These are phyloP conservation scores for Equus przewalskii DNA, from an alignment of 2,113 vertebrate species.

Conservation along the genomic window DNA sequence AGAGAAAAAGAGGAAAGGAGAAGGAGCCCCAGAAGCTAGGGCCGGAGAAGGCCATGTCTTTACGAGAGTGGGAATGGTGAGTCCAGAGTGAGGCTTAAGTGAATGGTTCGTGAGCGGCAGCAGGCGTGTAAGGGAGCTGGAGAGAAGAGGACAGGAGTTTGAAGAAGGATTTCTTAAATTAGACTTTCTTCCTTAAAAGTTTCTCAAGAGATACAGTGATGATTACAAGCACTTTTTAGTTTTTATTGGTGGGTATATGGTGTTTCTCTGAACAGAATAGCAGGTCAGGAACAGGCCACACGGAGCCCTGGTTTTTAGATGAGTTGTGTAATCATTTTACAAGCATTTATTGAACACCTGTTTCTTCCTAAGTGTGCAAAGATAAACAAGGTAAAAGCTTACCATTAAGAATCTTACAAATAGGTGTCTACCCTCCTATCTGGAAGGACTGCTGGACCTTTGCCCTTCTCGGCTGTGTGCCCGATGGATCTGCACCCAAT, in stretches of 20 bases:
- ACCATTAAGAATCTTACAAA: not conserved
- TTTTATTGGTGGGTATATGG: not conserved
- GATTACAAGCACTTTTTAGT: not conserved
- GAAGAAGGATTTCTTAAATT: not conserved
- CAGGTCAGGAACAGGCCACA: not conserved
- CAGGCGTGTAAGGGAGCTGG: not conserved
- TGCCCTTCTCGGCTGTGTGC: not conserved
- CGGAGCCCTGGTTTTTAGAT: not conserved
- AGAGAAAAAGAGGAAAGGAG: not conserved
- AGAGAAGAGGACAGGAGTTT: not conserved
- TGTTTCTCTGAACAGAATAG: not conserved
- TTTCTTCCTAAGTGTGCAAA: constrained; percentile 28
- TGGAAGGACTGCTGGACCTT: constrained; percentile 41
- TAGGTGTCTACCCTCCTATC: constrained; percentile 15
- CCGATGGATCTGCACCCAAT: not conserved
- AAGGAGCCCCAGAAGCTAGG: not conserved
- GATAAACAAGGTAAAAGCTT: constrained; percentile 40
- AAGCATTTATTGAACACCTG: not conserved
- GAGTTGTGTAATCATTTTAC: not conserved
- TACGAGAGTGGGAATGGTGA: not conserved
- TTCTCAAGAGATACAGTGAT: not conserved
- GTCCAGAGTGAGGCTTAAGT: not conserved
- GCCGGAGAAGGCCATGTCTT: not conserved
- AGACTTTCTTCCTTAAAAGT: not conserved
- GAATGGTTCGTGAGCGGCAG: not conserved